phyloP scores from a whole-genome alignment of 1,140 invertebrate species.

The Aphelenchoides fujianensis region DNA sequence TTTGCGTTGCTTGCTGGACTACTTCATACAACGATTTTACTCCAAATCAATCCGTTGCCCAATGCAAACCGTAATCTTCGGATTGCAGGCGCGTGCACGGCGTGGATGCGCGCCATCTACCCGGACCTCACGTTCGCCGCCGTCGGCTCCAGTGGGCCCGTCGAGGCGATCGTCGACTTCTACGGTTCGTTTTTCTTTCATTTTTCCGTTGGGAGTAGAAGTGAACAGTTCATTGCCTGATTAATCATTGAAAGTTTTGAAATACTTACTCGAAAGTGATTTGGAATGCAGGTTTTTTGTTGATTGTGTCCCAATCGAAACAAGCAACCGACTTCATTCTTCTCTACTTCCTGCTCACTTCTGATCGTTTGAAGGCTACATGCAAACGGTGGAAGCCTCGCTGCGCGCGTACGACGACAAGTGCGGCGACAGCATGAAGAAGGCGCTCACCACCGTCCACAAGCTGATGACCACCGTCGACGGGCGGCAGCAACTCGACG shows the following conservation, averaged over 20 bases:
- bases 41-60: neutral
- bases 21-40: too few species aligned
- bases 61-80: too few species aligned
- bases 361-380: slow-evolving; percentile 46
- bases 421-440: slow-evolving; percentile 25
- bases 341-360: too few species aligned
- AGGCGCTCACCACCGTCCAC: slow-evolving; percentile 29
- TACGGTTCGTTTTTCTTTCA: slow-evolving; percentile 43
- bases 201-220: too few species aligned
- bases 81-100: slow-evolving; percentile 71
- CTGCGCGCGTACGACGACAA: slow-evolving; percentile 24
- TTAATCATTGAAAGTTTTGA: too few species aligned
- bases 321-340: too few species aligned
- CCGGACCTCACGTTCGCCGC: slow-evolving; percentile 78
- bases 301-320: too few species aligned
- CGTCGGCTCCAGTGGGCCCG: slow-evolving; percentile 81
- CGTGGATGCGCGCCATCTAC: slow-evolving; percentile 84
- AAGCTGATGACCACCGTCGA: slow-evolving; percentile 31
- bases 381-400: slow-evolving; percentile 32
- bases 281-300: too few species aligned
- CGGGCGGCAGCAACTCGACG: slow-evolving; percentile 32
- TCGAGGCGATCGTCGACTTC: slow-evolving; percentile 80
- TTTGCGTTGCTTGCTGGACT: too few species aligned
- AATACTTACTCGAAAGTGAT: too few species aligned
- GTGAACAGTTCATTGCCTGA: too few species aligned